A percentile compares a stretch with the other conserved stretches of the same genome.
phyloP scores from a whole-genome alignment of 2,888 invertebrate species.

The Mythimna impura region DNA sequence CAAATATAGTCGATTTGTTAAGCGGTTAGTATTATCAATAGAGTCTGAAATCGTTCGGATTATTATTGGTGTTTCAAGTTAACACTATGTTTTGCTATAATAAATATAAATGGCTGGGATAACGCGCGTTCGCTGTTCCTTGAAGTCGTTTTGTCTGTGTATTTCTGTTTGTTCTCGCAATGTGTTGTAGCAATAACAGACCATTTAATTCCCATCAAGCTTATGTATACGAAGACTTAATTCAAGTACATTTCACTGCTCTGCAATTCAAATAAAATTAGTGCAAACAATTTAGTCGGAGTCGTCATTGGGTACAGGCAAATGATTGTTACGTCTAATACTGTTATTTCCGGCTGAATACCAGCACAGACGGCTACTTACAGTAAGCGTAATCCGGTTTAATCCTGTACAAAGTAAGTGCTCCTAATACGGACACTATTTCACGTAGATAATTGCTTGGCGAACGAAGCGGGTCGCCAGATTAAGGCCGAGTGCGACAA shows the following conservation, averaged over 20 bases:
- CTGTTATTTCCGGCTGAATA: constrained; percentile 75
- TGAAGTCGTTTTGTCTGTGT: constrained; percentile 47
- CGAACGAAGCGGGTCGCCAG: constrained; percentile 75
- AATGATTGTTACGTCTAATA: constrained; percentile 67
- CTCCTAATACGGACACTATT: constrained; percentile 86
- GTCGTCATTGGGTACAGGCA: constrained; percentile 43
- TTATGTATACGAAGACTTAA: constrained; percentile 47
- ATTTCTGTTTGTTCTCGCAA: constrained; percentile 40
- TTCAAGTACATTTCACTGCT: constrained; percentile 53
- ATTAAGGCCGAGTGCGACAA: constrained; percentile 76
- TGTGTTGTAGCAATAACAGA: constrained; percentile 41
- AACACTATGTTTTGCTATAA: constrained; percentile 27
- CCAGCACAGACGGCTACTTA: constrained; percentile 79
- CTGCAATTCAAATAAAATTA: constrained; percentile 58
- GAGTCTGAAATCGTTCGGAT: constrained; percentile 32
- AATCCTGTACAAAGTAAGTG: constrained; percentile 86
- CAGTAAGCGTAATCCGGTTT: constrained; percentile 83
- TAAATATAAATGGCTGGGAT: constrained; percentile 47
- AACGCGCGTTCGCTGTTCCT: constrained; percentile 20
- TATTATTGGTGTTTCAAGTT: constrained; percentile 23
- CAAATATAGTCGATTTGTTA: constrained; percentile 39
- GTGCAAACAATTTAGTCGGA: constrained; percentile 57
- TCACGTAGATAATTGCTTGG: constrained; percentile 88
- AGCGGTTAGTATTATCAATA: constrained; percentile 28
- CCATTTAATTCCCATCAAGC: constrained; percentile 51